Evolutionary conservation across 2,113 vertebrate species (phyloP).

Genomic region (Hemiscyllium ocellatum): DNA sequence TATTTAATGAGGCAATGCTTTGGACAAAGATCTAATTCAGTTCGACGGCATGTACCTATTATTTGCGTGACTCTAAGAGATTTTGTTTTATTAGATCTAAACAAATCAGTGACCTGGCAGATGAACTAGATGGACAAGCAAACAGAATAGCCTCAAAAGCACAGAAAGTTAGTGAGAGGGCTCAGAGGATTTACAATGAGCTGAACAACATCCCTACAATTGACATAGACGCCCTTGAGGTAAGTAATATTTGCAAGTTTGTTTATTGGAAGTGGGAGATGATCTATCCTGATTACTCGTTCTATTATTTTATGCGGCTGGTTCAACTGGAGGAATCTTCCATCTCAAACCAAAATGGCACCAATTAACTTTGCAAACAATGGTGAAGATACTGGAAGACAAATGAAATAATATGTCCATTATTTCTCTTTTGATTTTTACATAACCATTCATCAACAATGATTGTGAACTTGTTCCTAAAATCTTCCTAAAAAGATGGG

Average conservation of each 20-base stretch:
- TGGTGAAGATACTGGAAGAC: neutral
- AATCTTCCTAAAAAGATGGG: neutral
- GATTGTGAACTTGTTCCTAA: neutral
- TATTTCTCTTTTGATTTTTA: neutral
- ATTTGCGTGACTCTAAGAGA: neutral
- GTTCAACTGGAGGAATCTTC: neutral
- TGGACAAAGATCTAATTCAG: neutral
- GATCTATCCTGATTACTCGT: neutral
- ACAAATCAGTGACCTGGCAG: neutral
- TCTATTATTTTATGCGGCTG: neutral
- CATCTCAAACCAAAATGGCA: neutral
- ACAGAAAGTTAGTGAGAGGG: neutral
- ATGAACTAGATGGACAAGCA: slow-evolving; percentile 7
- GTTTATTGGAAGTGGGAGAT: neutral
- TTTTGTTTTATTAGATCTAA: slow-evolving; percentile 4
- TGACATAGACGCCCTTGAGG: neutral
- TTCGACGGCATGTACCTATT: neutral
- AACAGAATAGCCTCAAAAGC: neutral
- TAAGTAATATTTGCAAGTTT: neutral
- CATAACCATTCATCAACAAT: neutral
- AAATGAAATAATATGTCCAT: neutral
- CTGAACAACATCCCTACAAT: neutral
- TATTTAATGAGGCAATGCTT: neutral
- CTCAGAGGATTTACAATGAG: neutral
- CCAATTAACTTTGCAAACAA: neutral